Conservation (phyloP, 2,888 invertebrate genomes). For the Volucella bombylans region DNA sequence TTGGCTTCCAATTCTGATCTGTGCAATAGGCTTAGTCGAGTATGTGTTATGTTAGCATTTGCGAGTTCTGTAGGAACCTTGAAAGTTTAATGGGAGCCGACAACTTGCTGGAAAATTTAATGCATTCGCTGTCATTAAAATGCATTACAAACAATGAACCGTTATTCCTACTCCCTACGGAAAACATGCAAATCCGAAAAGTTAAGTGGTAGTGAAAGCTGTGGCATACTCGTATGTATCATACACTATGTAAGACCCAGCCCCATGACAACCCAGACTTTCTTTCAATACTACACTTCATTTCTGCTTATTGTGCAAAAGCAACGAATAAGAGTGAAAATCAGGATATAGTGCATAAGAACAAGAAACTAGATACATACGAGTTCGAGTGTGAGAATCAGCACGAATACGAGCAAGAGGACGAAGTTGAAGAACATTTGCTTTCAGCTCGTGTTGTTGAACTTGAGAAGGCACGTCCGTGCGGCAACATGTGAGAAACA, state of each 20-base stretch:
- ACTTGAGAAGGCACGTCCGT: constrained; percentile 65
- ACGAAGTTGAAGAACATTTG: constrained; percentile 45
- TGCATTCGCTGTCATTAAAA: too few species aligned
- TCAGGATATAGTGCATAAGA: constrained; percentile 60
- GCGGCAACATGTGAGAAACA: constrained; percentile 69
- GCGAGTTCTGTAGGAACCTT: too few species aligned
- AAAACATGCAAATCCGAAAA: too few species aligned
- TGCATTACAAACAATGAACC: too few species aligned
- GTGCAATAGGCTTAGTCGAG: too few species aligned
- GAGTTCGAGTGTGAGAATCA: neutral
- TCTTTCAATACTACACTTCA: constrained; percentile 66
- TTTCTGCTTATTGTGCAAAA: constrained; percentile 48
- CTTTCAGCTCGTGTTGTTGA: constrained; percentile 53
- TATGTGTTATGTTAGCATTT: too few species aligned
- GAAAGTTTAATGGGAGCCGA: too few species aligned
- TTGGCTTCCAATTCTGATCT: too few species aligned
- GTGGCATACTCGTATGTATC: constrained; percentile 13
- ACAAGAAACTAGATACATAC: constrained; percentile 40
- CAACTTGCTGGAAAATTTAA: too few species aligned
- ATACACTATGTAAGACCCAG: neutral
- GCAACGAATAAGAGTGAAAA: constrained; percentile 63
- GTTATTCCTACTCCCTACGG: too few species aligned
- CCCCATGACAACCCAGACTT: constrained; percentile 47
- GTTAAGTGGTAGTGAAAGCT: constrained; percentile 40
- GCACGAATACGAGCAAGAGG: constrained; percentile 1